Conservation (phyloP, 2,113 vertebrate genomes). For the Mus pahari region DNA sequence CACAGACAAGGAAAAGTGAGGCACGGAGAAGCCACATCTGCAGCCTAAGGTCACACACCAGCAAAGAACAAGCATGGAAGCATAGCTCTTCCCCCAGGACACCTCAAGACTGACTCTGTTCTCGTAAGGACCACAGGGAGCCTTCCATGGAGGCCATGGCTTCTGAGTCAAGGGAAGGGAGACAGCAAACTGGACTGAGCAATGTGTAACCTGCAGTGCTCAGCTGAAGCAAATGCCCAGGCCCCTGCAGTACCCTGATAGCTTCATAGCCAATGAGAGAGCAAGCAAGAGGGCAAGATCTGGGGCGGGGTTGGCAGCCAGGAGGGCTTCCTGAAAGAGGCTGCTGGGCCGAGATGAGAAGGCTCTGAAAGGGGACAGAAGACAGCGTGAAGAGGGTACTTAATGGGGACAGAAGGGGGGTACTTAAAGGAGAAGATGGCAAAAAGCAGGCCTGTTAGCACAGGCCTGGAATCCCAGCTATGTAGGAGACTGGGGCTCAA, state of each 20-base stretch:
- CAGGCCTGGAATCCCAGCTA: not conserved
- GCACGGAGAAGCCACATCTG: not conserved
- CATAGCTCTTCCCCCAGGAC: not conserved
- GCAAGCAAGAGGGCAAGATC: not conserved
- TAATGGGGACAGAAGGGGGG: not conserved
- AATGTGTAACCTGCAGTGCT: not conserved
- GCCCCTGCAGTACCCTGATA: not conserved
- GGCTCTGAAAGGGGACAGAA: not conserved
- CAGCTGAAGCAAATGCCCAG: not conserved
- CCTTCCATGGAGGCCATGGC: not conserved
- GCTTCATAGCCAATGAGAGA: not conserved
- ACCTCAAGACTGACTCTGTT: not conserved
- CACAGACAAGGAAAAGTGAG: slow-evolving; percentile 16
- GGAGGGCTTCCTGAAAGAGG: not conserved
- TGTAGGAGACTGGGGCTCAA: not conserved
- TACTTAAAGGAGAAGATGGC: not conserved
- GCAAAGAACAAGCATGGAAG: not conserved
- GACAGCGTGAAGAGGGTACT: not conserved
- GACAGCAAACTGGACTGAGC: not conserved
- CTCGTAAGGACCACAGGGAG: not conserved
- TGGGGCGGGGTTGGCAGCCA: not conserved
- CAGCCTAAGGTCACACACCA: not conserved
- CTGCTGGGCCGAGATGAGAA: not conserved
- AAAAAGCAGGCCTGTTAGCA: not conserved
- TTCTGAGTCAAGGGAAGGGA: not conserved